These are phyloP conservation scores for Bugulina stolonifera DNA, from an alignment of 2,888 invertebrate species.

Conservation along the genomic window DNA sequence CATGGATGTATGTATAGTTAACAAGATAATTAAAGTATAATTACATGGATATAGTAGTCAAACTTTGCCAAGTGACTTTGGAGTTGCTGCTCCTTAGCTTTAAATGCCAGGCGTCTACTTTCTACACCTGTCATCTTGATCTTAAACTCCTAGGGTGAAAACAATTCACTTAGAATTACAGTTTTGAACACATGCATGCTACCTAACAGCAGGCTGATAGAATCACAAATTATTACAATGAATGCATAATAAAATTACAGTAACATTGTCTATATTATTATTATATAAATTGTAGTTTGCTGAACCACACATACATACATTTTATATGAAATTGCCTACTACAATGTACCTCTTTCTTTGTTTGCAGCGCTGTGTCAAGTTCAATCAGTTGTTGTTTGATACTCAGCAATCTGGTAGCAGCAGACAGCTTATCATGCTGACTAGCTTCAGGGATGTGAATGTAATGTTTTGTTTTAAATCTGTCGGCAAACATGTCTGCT, in stretches of 20 bases:
- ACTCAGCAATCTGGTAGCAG: slow-evolving; percentile 52
- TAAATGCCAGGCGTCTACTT: slow-evolving; percentile 51
- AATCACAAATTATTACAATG: too few species aligned
- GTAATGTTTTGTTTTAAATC: not conserved
- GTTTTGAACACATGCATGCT: too few species aligned
- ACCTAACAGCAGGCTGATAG: too few species aligned
- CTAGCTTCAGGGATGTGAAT: slow-evolving; percentile 30
- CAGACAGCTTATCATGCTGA: slow-evolving; percentile 53
- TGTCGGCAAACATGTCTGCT: slow-evolving; percentile 39
- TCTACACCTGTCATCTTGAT: slow-evolving; percentile 55
- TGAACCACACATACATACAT: too few species aligned
- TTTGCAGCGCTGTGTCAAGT: slow-evolving; percentile 52
- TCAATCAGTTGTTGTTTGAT: slow-evolving; percentile 53
- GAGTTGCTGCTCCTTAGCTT: slow-evolving; percentile 51
- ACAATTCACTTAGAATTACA: too few species aligned
- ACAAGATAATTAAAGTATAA: not conserved
- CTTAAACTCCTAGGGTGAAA: slow-evolving; percentile 48
- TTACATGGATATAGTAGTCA: slow-evolving; percentile 53
- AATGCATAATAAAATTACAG: too few species aligned
- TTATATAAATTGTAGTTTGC: too few species aligned
- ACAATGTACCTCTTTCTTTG: slow-evolving; percentile 54
- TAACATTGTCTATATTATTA: too few species aligned
- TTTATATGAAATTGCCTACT: too few species aligned
- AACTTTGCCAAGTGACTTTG: slow-evolving; percentile 52
- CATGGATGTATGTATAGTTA: too few species aligned